Percentiles rank a stretch among this genome's conserved stretches.
These are phyloP conservation scores for Vanessa cardui DNA, from an alignment of 2,888 invertebrate species.

Conservation along the genomic window DNA sequence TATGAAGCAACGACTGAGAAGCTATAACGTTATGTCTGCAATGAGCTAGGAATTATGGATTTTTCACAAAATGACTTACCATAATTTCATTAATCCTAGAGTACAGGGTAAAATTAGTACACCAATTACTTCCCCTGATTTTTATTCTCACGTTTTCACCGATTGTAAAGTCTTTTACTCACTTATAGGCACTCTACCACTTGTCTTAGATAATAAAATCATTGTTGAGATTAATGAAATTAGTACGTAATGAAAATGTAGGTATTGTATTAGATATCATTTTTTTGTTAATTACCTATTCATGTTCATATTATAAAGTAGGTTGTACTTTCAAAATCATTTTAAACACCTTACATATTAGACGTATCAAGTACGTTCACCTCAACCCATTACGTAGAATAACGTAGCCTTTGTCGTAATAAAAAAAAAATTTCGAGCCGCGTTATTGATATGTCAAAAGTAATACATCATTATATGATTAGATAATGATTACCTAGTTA, in stretches of 20 bases:
- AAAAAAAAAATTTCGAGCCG: slow-evolving; percentile 80
- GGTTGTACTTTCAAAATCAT: slow-evolving; percentile 51
- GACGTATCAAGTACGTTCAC: slow-evolving; percentile 53
- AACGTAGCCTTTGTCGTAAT: slow-evolving; percentile 71
- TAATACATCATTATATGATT: slow-evolving; percentile 78
- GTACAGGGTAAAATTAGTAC: slow-evolving; percentile 82
- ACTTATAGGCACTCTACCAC: slow-evolving; percentile 75
- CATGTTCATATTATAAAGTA: slow-evolving; percentile 54
- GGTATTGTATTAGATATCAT: slow-evolving; percentile 52
- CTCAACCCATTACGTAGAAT: slow-evolving; percentile 76
- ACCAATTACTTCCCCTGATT: slow-evolving; percentile 72
- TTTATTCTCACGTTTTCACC: slow-evolving; percentile 76
- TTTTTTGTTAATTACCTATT: slow-evolving; percentile 45
- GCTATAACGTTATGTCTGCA: slow-evolving; percentile 45
- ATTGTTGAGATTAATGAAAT: slow-evolving; percentile 74
- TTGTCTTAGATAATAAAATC: slow-evolving; percentile 68
- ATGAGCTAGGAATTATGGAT: slow-evolving; percentile 26
- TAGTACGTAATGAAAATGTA: slow-evolving; percentile 63
- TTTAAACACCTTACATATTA: slow-evolving; percentile 52
- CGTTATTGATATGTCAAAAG: slow-evolving; percentile 82
- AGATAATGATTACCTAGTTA: slow-evolving; percentile 77
- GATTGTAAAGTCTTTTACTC: slow-evolving; percentile 72
- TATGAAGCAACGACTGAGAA: slow-evolving; percentile 69
- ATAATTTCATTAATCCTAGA: slow-evolving; percentile 77
- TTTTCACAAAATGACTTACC: slow-evolving; percentile 37